These are phyloP conservation scores for Homarus americanus DNA, from an alignment of 1,140 invertebrate species.

Conservation along the genomic window DNA sequence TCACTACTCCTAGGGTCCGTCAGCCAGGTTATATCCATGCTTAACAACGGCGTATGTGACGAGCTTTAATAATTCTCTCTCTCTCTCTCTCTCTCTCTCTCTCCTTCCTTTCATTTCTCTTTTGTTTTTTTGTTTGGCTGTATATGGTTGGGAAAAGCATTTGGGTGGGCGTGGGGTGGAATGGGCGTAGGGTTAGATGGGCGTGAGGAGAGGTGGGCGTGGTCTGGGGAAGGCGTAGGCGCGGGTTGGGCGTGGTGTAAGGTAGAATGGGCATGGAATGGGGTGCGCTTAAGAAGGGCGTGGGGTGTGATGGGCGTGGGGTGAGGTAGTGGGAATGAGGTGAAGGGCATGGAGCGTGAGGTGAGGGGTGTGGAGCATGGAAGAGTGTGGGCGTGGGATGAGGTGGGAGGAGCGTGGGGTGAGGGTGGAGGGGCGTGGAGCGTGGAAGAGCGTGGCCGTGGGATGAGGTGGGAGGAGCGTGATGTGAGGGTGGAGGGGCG, in stretches of 20 bases:
- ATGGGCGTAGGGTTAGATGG: background rate
- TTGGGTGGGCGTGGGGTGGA: background rate
- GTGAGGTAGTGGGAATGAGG: background rate
- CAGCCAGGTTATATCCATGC: no score
- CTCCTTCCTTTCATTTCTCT: constrained; percentile 7
- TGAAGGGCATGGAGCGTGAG: background rate
- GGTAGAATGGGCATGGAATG: no score
- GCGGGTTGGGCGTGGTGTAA: no score
- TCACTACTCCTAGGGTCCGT: no score
- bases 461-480: background rate
- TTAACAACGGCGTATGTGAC: no score
- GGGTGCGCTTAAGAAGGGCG: no score
- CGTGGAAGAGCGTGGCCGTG: background rate
- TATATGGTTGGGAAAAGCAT: no score
- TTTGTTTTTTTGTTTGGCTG: no score
- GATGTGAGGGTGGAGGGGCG: background rate
- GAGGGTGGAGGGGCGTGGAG: background rate
- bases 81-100: constrained; percentile 8
- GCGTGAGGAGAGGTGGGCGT: background rate
- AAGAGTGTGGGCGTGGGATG: background rate
- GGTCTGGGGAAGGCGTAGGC: background rate
- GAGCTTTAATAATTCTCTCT: no score
- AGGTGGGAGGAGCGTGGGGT: background rate
- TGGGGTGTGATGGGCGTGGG: no score
- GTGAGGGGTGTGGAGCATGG: background rate